Percentiles rank a stretch among this genome's conserved stretches.
Evolutionary conservation across 2,888 invertebrate genomes (phyloP).

Genomic region (Ommatoiulus sabulosus): DNA sequence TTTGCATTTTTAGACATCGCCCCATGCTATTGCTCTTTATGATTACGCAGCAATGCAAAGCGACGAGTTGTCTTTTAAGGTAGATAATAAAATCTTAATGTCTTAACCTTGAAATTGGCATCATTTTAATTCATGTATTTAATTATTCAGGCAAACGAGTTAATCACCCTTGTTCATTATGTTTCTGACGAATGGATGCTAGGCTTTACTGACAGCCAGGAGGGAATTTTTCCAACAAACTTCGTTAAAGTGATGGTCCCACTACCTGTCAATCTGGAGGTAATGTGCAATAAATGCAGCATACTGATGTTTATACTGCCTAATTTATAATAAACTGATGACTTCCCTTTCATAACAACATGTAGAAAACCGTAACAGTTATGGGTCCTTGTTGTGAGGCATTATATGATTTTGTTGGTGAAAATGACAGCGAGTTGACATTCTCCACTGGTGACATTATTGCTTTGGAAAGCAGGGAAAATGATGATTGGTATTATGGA

Average conservation of each 20-base stretch:
- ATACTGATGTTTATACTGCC: not conserved
- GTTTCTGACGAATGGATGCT: constrained; percentile 85
- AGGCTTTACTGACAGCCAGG: constrained; percentile 77
- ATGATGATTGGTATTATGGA: constrained; percentile 83
- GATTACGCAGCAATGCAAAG: constrained; percentile 81
- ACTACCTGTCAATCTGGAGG: constrained; percentile 62
- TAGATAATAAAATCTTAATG: constrained; percentile 64
- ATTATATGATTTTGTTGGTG: constrained; percentile 79
- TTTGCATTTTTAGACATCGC: constrained; percentile 45
- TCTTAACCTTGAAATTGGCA: not conserved
- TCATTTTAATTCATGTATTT: not conserved
- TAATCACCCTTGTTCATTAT: constrained; percentile 77
- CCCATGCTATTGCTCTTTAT: constrained; percentile 82
- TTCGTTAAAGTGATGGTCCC: constrained; percentile 83
- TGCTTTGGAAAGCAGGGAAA: constrained; percentile 76
- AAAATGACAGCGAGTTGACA: constrained; percentile 72
- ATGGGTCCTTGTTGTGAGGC: constrained; percentile 70
- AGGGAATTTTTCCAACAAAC: constrained; percentile 85
- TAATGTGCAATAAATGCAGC: not conserved
- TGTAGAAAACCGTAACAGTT: not conserved
- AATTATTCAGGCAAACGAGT: constrained; percentile 75
- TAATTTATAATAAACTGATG: constrained; percentile 49
- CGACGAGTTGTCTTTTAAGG: constrained; percentile 84
- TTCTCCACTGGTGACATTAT: constrained; percentile 75
- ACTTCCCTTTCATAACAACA: constrained; percentile 58